A percentile compares a stretch with the other conserved stretches of the same genome.
phyloP scores from a whole-genome alignment of 2,113 vertebrate species.

The Salvelinus namaycush region DNA sequence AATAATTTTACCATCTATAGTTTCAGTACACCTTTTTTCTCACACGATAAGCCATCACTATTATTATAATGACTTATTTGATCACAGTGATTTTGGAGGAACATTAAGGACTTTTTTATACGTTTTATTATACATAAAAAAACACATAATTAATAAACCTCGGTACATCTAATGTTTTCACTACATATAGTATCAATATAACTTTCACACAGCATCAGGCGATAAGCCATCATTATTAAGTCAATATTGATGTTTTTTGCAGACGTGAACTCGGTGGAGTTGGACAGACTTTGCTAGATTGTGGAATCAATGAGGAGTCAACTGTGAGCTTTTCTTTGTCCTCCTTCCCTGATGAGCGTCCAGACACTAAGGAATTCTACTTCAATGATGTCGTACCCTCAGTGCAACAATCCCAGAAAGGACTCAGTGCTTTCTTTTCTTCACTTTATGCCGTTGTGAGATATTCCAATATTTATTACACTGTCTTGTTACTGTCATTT shows the following conservation, averaged over 20 bases:
- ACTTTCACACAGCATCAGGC: neutral
- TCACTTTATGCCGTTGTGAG: constrained; percentile 53
- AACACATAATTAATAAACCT: no score
- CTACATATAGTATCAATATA: neutral
- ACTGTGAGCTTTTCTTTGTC: constrained; percentile 46
- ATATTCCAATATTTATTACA: neutral
- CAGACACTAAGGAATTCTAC: constrained; percentile 3
- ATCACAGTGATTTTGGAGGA: no score
- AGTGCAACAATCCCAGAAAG: constrained; percentile 51
- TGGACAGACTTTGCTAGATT: constrained; percentile 19
- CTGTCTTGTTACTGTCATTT: neutral
- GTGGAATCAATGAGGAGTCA: constrained; percentile 40
- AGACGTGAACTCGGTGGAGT: neutral
- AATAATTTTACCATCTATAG: no score
- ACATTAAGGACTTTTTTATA: no score
- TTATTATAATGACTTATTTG: no score
- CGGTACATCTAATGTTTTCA: no score
- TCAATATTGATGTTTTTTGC: neutral
- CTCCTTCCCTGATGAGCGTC: constrained; percentile 4
- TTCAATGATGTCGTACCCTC: constrained; percentile 40
- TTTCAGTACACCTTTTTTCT: no score
- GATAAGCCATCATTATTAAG: neutral
- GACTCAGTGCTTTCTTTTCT: constrained; percentile 58
- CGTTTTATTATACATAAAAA: no score
- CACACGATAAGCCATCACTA: no score